These are phyloP conservation scores for Phyto melanocephala DNA, from an alignment of 2,888 invertebrate genomes.

Conservation along the genomic window DNA sequence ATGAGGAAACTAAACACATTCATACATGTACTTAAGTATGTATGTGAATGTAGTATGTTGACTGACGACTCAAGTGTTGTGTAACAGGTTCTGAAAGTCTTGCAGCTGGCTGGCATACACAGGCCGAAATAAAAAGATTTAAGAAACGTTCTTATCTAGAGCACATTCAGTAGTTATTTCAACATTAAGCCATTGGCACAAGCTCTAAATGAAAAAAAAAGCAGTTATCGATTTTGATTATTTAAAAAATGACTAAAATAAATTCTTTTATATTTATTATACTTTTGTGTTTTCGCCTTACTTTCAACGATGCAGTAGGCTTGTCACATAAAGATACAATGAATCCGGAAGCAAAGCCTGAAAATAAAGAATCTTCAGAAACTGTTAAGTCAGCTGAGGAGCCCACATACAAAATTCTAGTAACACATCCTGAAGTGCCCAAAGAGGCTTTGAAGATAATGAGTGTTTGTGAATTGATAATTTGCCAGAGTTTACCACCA, in stretches of 20 bases:
- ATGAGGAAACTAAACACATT: background rate
- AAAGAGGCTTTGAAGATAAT: slow-evolving; percentile 83
- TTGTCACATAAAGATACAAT: slow-evolving; percentile 22
- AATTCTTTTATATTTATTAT: slow-evolving; percentile 20
- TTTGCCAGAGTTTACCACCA: slow-evolving; percentile 72
- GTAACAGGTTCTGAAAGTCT: slow-evolving; percentile 23
- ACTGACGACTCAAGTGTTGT: background rate
- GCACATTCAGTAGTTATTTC: slow-evolving; percentile 35
- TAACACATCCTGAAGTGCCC: slow-evolving; percentile 86
- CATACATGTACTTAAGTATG: too few species aligned
- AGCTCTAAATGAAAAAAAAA: background rate
- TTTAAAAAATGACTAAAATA: slow-evolving; percentile 28
- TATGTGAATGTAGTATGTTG: background rate
- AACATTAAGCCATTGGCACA: background rate
- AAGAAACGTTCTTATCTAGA: slow-evolving; percentile 35
- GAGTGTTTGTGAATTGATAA: slow-evolving; percentile 76
- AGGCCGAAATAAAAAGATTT: slow-evolving; percentile 1
- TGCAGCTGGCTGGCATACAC: background rate
- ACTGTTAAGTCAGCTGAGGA: background rate
- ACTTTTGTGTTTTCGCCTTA: slow-evolving; percentile 26
- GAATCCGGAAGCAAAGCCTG: slow-evolving; percentile 2
- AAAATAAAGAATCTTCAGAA: background rate
- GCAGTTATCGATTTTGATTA: background rate
- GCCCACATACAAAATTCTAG: slow-evolving; percentile 81
- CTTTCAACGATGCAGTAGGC: slow-evolving; percentile 14